Evolutionary conservation across 2,113 vertebrate species (phyloP).

Genomic region (Ovibos moschatus): DNA sequence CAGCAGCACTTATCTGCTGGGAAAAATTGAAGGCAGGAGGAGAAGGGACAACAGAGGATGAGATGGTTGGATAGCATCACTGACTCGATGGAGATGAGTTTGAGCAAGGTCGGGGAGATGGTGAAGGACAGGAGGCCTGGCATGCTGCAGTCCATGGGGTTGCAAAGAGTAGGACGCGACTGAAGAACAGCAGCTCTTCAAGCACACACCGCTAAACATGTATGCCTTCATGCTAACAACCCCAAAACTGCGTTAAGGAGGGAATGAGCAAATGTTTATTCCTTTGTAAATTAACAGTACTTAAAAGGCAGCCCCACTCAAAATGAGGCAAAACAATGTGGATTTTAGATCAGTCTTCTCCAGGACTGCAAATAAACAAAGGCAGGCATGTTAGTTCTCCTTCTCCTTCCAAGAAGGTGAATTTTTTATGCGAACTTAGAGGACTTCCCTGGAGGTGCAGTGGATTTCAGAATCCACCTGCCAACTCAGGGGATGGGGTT

Average conservation of each 20-base stretch:
- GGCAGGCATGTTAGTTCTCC: not conserved
- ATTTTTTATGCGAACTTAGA: not conserved
- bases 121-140: not conserved
- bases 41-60: not conserved
- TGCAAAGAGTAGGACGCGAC: not conserved
- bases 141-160: not conserved
- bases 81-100: not conserved
- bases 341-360: constrained; percentile 8
- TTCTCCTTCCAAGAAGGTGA: not conserved
- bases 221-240: not conserved
- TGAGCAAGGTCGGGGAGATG: not conserved
- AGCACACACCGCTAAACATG: not conserved
- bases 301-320: not conserved
- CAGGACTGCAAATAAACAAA: not conserved
- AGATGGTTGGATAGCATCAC: not conserved
- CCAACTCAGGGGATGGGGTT: not conserved
- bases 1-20: not conserved
- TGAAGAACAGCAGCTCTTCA: not conserved
- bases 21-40: not conserved
- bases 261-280: not conserved
- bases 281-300: not conserved
- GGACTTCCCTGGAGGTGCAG: not conserved
- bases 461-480: not conserved
- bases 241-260: not conserved
- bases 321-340: constrained; percentile 16